Base-by-base conservation (phyloP, 1,140 invertebrate species). In the Pararge aegeria region DNA sequence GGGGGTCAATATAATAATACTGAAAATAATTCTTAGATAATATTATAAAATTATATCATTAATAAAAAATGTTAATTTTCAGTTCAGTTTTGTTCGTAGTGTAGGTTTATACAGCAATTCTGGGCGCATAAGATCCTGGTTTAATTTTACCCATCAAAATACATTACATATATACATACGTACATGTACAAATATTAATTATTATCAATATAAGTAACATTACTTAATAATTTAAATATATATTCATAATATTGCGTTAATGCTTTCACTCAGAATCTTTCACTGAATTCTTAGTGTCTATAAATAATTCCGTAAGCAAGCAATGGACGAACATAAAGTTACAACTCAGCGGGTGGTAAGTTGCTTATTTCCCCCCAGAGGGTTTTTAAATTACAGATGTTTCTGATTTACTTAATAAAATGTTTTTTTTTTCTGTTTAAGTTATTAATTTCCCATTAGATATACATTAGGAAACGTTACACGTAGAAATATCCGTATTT, bases 401-500 rank as follows among this genome's bases (percentile, higher is more conserved):
- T 48, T 13, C 21, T 6, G 42, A 40, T 53, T 70, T 64, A 51
- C 61, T 68, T 68, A 42, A 59, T 27, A 20, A 64, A 59, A 66
- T 64, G 57, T 66, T 61, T 66, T 18, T 68, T 54, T 51, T n/a
- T n/a, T n/a, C n/a, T 66, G 60, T 64, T 66, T 55, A 60, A 59
- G 59, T 70, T 62, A 68, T 73, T 78, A 63, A 63, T 69, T 68
- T 54, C 60, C 70, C 68, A 69, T 73, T 72, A 74, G 66, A 71
- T 70, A 70, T 67, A 69, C 71, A 74, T 72, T 75, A 70, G 57
- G 62, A 34, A 56, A 65, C 65, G 54, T 69, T 61, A 68, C 56
- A 12, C 34, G 30, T 49, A 61, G 53, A 56, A 70, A 64, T 69
- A 73, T 77, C 67, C 70, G 66, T 74, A 73, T 77, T 66, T 62